These are phyloP conservation scores for Folsomia manolachei DNA, from an alignment of 2,888 invertebrate species.

Conservation along the genomic window DNA sequence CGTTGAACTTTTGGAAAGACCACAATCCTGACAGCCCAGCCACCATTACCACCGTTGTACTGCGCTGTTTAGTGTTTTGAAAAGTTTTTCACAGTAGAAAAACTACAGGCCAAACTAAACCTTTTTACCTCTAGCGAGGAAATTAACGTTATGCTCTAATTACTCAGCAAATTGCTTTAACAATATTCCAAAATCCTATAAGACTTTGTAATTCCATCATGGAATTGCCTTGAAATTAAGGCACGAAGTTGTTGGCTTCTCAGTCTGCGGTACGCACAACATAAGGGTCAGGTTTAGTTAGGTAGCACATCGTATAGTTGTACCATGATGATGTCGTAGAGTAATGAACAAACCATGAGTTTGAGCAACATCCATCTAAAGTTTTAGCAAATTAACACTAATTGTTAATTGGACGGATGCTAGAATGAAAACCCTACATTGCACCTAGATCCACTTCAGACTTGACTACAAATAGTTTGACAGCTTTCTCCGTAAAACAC, in stretches of 20 bases:
- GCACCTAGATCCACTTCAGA: too few relatives aligned
- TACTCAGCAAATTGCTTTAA: not conserved
- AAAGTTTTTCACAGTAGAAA: not conserved
- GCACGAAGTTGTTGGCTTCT: too few relatives aligned
- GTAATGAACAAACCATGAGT: not conserved
- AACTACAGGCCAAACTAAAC: not conserved
- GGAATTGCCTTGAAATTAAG: too few relatives aligned
- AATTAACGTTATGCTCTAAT: not conserved
- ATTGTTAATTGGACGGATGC: not conserved
- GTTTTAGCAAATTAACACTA: not conserved
- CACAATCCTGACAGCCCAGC: not conserved
- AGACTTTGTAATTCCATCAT: too few relatives aligned
- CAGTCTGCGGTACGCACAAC: too few relatives aligned
- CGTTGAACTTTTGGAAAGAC: not conserved
- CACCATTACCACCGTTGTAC: too few relatives aligned
- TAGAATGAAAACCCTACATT: not conserved
- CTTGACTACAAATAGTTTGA: too few relatives aligned
- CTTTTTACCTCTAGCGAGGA: not conserved
- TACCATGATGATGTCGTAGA: too few relatives aligned
- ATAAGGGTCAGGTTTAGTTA: too few relatives aligned
- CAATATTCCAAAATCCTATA: too few relatives aligned
- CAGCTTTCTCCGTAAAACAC: too few relatives aligned
- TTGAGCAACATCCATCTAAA: not conserved
- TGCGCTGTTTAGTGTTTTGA: not conserved
- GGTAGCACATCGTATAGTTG: too few relatives aligned